Evolutionary conservation across 2,888 invertebrate genomes (phyloP), one percentile per base, ranked within the genome.

Genomic region (Ormyrus rosae): DNA sequence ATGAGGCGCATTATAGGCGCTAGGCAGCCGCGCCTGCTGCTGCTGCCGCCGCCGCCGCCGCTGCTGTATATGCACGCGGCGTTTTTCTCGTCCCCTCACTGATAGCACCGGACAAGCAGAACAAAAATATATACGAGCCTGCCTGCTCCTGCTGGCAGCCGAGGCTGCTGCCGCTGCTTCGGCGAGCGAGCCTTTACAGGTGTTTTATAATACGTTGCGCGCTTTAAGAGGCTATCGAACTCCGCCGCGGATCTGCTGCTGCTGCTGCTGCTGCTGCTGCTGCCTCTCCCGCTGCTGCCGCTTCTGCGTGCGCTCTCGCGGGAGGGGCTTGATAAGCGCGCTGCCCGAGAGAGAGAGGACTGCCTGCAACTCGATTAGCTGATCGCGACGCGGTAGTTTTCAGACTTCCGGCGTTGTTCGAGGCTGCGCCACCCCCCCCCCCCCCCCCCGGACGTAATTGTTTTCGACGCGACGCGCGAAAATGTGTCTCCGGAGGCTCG

Each of bases 141-240:
- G 69, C 63, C 69, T n/a, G 60, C 19, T 71, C 64, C 46, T 58
- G 53, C 60, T 45, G 19, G 34, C 68, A 45, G 19, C 13, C 50
- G 50, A 51, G 60, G 73, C 46, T 58, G 53, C 60, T 45, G 19
- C 45, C 55, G 5, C 68, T 5, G 13, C 46, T 0, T 1, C 34
- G 3, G 34, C 56, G 4, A 11, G 67, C 65, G 19, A 64, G 64
- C 64, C 70, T 77, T 77, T 81, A 81, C 76, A 77, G 80, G 80
- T 81, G 80, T 73, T 77, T 81, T 81, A 73, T 76, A 80, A 76
- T 75, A 76, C 67, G 71, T 75, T 64, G 75, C 71, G 34, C 2
- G 71, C 80, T 65, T 76, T 76, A 72, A 75, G 68, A 76, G 76
- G 76, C 76, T 76, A 76, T 80, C 76, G 72, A 71, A 72, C 76